A percentile compares a stretch with the other conserved stretches of the same genome.
These are phyloP conservation scores for Bellardia bayeri DNA, from an alignment of 2,888 invertebrate species.

Conservation along the genomic window DNA sequence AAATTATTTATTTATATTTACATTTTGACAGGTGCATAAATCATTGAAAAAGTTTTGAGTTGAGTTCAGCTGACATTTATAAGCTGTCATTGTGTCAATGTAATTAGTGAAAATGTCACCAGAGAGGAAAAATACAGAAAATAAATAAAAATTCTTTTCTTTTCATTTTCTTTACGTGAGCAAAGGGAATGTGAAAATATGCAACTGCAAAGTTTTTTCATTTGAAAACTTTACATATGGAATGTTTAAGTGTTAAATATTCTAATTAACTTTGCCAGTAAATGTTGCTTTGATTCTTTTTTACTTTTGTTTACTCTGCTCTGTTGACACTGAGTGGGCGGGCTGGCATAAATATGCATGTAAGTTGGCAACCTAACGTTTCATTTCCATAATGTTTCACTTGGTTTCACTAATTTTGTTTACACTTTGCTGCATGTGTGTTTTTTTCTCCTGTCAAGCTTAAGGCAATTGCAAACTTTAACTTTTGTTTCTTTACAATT, in stretches of 20 bases:
- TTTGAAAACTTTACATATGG: neutral
- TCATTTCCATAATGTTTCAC: constrained; percentile 48
- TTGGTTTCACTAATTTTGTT: constrained; percentile 47
- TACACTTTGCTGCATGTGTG: neutral
- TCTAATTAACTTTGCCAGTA: constrained; percentile 58
- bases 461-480: constrained; percentile 8
- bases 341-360: neutral
- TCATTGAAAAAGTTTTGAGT: constrained; percentile 40
- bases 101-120: constrained; percentile 66
- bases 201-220: neutral
- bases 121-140: constrained; percentile 31
- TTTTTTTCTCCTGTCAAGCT: constrained; percentile 21
- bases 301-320: neutral
- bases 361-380: constrained; percentile 20
- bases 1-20: constrained; percentile 27
- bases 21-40: constrained; percentile 59
- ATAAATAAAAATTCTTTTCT: constrained; percentile 19
- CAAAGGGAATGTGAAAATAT: neutral
- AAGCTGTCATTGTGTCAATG: constrained; percentile 70
- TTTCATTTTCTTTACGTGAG: neutral
- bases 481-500: constrained; percentile 10
- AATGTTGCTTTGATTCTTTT: neutral
- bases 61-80: constrained; percentile 67
- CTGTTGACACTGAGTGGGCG: neutral
- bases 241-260: constrained; percentile 49